These are phyloP conservation scores for Papilio glaucus DNA, from an alignment of 1,140 invertebrate genomes.

Conservation along the genomic window DNA sequence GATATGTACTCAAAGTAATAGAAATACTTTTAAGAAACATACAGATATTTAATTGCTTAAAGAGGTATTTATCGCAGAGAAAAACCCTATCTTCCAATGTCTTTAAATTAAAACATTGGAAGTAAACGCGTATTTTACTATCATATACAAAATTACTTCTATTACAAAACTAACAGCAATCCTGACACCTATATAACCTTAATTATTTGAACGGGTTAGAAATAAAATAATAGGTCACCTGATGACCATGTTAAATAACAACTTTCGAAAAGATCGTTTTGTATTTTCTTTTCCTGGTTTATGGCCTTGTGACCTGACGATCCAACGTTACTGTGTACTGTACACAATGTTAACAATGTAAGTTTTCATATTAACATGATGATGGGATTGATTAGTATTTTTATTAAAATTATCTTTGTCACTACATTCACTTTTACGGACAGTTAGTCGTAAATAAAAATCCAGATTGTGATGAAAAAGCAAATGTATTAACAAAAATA, in stretches of 20 bases:
- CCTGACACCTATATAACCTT: not conserved
- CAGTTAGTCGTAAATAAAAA: slow-evolving; percentile 80
- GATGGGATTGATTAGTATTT: slow-evolving; percentile 44
- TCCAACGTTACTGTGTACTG: not conserved
- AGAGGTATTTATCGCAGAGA: no score
- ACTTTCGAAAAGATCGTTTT: slow-evolving; percentile 2
- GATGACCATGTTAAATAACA: not conserved
- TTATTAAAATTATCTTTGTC: slow-evolving; percentile 62
- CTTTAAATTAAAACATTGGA: no score
- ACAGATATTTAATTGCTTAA: no score
- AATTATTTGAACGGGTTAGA: not conserved
- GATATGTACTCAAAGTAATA: no score
- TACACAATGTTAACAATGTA: slow-evolving; percentile 20
- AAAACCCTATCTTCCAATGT: no score
- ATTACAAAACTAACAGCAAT: not conserved
- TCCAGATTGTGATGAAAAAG: slow-evolving; percentile 56
- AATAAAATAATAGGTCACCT: slow-evolving; percentile 1
- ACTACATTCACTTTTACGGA: slow-evolving; percentile 76
- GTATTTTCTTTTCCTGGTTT: not conserved
- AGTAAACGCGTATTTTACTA: no score
- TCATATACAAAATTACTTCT: not conserved
- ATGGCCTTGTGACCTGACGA: not conserved
- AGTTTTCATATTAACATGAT: slow-evolving; percentile 23
- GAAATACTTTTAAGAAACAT: no score
- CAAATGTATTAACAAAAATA: slow-evolving; percentile 82